Conservation (phyloP, 2,888 invertebrate species). For the Lacanobia oleracea region DNA sequence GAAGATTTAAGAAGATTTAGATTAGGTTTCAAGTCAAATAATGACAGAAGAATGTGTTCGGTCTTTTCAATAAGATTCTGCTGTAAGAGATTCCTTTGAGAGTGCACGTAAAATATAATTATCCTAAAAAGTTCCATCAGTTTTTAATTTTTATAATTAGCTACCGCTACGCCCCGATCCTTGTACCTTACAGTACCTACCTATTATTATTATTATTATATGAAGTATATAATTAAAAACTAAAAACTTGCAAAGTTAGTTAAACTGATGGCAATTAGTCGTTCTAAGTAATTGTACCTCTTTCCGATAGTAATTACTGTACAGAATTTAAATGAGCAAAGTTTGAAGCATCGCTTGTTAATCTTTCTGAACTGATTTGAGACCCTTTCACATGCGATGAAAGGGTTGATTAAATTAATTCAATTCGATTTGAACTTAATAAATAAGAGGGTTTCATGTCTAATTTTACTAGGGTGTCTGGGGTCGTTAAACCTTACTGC, state of each 20-base stretch:
- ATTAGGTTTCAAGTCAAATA: too few species aligned
- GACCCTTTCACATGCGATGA: slow-evolving; percentile 26
- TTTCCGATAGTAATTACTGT: slow-evolving; percentile 36
- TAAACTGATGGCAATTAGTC: slow-evolving; percentile 45
- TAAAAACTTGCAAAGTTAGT: slow-evolving; percentile 36
- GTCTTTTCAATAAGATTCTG: too few species aligned
- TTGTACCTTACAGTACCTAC: neutral
- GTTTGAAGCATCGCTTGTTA: slow-evolving; percentile 66
- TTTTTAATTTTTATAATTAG: too few species aligned
- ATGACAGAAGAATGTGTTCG: too few species aligned
- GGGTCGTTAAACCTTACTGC: too few species aligned
- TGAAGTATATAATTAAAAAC: slow-evolving; percentile 40
- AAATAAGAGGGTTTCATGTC: too few species aligned
- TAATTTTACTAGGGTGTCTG: too few species aligned
- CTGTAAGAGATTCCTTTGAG: too few species aligned
- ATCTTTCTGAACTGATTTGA: slow-evolving; percentile 44
- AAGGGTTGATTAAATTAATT: slow-evolving; percentile 22
- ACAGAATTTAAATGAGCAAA: slow-evolving; percentile 66
- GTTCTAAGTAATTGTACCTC: slow-evolving; percentile 46
- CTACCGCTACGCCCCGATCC: too few species aligned
- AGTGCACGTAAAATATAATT: too few species aligned
- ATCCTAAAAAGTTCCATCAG: too few species aligned
- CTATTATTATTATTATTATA: neutral
- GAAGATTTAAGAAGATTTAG: too few species aligned
- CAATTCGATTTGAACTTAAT: neutral